phyloP scores from a whole-genome alignment of 2,888 invertebrate species.

The Rhabditophanes sp. region DNA sequence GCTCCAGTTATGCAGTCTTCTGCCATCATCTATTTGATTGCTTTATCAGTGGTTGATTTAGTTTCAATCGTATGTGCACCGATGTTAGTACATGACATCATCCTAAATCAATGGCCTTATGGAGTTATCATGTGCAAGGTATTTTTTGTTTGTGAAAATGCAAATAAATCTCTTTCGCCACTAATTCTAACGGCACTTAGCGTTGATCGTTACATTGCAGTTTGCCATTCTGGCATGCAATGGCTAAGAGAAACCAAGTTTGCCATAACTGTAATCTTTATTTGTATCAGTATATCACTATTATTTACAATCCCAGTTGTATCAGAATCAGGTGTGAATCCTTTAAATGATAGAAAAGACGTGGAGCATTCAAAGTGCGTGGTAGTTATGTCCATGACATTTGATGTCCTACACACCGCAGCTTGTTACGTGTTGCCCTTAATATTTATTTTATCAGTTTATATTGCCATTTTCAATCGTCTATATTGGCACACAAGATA shows the following conservation, averaged over 20 bases:
- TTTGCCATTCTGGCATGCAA: slow-evolving; percentile 29
- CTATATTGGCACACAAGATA: slow-evolving; percentile 16
- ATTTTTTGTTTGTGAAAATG: slow-evolving; percentile 29
- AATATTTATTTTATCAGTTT: slow-evolving; percentile 30
- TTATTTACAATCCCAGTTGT: slow-evolving; percentile 33
- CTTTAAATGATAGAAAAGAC: slow-evolving; percentile 6
- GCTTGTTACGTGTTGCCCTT: slow-evolving; percentile 32
- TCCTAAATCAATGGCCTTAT: slow-evolving; percentile 26
- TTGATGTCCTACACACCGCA: slow-evolving; percentile 25
- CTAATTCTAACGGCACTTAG: slow-evolving; percentile 34
- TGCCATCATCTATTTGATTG: slow-evolving; percentile 35
- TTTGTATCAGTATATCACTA: slow-evolving; percentile 22
- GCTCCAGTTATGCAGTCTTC: slow-evolving; percentile 26
- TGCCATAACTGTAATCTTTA: slow-evolving; percentile 19
- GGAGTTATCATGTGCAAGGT: slow-evolving; percentile 23
- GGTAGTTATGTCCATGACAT: slow-evolving; percentile 13
- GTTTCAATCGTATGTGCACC: slow-evolving; percentile 33
- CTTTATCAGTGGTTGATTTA: slow-evolving; percentile 36
- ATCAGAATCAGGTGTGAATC: slow-evolving; percentile 8
- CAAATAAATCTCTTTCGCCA: slow-evolving; percentile 37
- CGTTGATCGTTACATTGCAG: slow-evolving; percentile 29
- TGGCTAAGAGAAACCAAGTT: slow-evolving; percentile 37
- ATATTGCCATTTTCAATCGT: slow-evolving; percentile 30
- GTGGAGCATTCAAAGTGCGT: slow-evolving; percentile 16
- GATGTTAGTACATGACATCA: slow-evolving; percentile 30